These are phyloP conservation scores for Odontomyia ornata DNA, from an alignment of 2,888 invertebrate genomes.

Conservation along the genomic window DNA sequence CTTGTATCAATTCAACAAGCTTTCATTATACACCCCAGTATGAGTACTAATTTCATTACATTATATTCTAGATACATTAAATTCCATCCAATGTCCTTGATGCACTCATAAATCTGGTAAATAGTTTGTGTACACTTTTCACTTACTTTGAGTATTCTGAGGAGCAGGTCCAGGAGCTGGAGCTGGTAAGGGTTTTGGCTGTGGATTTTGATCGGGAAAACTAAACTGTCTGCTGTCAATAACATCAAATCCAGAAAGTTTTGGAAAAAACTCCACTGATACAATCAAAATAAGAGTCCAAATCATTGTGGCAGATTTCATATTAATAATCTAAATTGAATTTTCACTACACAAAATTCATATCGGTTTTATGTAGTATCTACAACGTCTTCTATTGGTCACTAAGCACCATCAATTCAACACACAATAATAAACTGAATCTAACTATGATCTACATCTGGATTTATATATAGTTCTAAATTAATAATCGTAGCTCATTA, in stretches of 20 bases:
- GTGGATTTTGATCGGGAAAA: conserved; percentile 14
- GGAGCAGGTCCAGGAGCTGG: neutral
- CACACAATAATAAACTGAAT: neutral
- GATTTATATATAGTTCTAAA: conserved; percentile 4
- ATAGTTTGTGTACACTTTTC: neutral
- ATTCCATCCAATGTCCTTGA: too few species aligned
- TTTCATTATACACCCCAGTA: too few species aligned
- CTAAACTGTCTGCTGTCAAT: neutral
- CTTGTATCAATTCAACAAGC: too few species aligned
- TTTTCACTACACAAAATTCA: neutral
- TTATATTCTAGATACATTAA: too few species aligned
- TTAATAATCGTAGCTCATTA: neutral
- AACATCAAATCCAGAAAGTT: neutral
- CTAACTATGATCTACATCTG: neutral
- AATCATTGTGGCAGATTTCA: neutral
- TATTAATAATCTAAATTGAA: neutral
- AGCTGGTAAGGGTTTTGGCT: neutral
- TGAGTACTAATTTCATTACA: too few species aligned
- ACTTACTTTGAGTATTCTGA: conserved; percentile 1
- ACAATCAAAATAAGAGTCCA: neutral
- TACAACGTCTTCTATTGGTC: neutral
- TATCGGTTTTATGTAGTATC: too few species aligned
- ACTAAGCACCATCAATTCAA: neutral
- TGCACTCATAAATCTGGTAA: too few species aligned
- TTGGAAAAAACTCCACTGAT: neutral